Conservation (phyloP, 1,140 invertebrate genomes). For the Ceratina calcarata region DNA sequence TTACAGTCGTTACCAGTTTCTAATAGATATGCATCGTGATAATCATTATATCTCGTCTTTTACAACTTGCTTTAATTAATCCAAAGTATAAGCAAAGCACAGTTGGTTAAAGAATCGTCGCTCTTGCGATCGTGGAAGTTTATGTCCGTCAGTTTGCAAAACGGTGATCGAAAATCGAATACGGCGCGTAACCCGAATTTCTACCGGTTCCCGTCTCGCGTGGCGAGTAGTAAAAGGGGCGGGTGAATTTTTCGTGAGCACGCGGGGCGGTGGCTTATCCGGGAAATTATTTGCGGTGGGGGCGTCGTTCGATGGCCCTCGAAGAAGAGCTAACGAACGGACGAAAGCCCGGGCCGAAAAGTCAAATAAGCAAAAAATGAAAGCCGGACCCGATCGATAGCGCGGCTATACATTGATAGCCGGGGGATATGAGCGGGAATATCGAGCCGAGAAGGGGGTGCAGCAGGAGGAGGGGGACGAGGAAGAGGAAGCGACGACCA, state of each 20-base stretch:
- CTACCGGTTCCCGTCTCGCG: neutral
- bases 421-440: slow-evolving; percentile 47
- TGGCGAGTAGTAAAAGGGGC: neutral
- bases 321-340: slow-evolving; percentile 64
- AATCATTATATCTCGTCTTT: too few relatives aligned
- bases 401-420: slow-evolving; percentile 54
- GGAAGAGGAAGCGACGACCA: neutral
- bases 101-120: too few relatives aligned
- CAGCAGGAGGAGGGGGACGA: neutral
- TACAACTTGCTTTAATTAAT: too few relatives aligned
- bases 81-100: too few relatives aligned
- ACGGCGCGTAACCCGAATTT: too few relatives aligned
- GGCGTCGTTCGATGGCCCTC: slow-evolving; percentile 65
- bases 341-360: slow-evolving; percentile 62
- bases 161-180: too few relatives aligned
- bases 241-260: neutral
- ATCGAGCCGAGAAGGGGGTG: slow-evolving; percentile 19
- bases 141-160: too few relatives aligned
- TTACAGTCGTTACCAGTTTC: too few relatives aligned
- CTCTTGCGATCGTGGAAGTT: too few relatives aligned
- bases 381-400: slow-evolving; percentile 55
- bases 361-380: slow-evolving; percentile 69
- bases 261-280: slow-evolving; percentile 26
- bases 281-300: slow-evolving; percentile 62
- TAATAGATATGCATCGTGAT: too few relatives aligned